Evolutionary conservation across 1,140 invertebrate species (phyloP).

Genomic region (Brachionus angularis): DNA sequence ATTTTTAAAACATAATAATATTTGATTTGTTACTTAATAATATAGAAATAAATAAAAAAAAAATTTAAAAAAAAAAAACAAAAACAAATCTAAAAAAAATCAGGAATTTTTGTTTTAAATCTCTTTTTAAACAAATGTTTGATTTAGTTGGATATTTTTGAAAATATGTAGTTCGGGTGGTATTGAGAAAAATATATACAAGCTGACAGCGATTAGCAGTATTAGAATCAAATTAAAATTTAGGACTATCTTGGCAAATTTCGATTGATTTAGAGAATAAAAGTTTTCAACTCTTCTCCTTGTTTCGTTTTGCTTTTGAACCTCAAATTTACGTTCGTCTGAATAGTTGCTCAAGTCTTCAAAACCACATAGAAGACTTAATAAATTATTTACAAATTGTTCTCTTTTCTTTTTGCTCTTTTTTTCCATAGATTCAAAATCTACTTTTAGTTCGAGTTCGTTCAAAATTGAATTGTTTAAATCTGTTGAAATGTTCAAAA

Average conservation of each 20-base stretch:
- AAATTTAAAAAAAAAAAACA: no score
- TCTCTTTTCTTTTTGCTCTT: neutral
- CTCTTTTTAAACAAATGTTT: constrained; percentile 9
- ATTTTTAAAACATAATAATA: no score
- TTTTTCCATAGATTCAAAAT: neutral
- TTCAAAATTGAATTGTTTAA: neutral
- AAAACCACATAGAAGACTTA: constrained; percentile 26
- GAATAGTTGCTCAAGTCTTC: neutral
- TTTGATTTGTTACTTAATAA: no score
- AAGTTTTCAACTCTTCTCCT: constrained; percentile 26
- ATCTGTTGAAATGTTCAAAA: neutral
- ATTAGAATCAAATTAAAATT: constrained; percentile 32
- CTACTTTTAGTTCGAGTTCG: constrained; percentile 6
- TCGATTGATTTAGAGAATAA: constrained; percentile 34
- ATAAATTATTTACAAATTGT: neutral
- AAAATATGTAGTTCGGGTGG: constrained; percentile 21
- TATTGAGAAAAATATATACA: constrained; percentile 43
- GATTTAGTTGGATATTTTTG: constrained; percentile 16
- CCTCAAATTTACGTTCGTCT: neutral
- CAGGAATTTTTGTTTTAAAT: no score
- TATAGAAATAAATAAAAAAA: no score
- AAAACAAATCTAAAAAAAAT: no score
- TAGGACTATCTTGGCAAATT: neutral
- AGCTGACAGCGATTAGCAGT: neutral
- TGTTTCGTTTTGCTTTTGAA: constrained; percentile 18